Conservation (phyloP, 2,113 vertebrate genomes). For the Chloroceryle aenea region DNA sequence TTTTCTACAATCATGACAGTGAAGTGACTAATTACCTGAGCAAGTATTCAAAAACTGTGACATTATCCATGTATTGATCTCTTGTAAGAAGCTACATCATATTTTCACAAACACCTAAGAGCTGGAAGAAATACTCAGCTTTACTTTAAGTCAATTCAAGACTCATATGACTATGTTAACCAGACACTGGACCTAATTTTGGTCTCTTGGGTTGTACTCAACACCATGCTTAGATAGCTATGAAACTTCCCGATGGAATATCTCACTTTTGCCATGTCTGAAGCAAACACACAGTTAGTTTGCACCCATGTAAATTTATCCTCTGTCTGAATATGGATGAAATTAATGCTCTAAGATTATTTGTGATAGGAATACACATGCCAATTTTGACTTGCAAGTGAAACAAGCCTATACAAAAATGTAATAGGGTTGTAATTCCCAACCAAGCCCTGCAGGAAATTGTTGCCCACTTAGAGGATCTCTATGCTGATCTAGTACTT, state of each 20-base stretch:
- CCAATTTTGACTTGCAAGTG: background rate
- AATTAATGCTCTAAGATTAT: background rate
- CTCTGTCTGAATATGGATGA: background rate
- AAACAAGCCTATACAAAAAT: background rate
- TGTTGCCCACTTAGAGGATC: background rate
- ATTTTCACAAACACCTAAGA: background rate
- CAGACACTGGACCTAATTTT: background rate
- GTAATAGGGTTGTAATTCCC: background rate
- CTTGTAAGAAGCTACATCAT: background rate
- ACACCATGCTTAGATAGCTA: background rate
- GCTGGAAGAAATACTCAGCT: background rate
- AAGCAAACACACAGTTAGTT: background rate
- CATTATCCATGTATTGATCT: background rate
- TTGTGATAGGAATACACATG: background rate
- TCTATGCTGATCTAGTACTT: background rate
- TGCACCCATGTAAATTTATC: background rate
- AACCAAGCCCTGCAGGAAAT: background rate
- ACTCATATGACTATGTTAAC: background rate
- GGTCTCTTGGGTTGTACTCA: background rate
- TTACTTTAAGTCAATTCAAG: background rate
- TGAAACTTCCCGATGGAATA: background rate
- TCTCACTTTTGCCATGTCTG: background rate
- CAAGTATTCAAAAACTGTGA: background rate
- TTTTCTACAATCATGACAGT: background rate
- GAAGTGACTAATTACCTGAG: background rate